Evolutionary conservation across 2,113 vertebrate genomes (phyloP).

Genomic region (Natator depressus): DNA sequence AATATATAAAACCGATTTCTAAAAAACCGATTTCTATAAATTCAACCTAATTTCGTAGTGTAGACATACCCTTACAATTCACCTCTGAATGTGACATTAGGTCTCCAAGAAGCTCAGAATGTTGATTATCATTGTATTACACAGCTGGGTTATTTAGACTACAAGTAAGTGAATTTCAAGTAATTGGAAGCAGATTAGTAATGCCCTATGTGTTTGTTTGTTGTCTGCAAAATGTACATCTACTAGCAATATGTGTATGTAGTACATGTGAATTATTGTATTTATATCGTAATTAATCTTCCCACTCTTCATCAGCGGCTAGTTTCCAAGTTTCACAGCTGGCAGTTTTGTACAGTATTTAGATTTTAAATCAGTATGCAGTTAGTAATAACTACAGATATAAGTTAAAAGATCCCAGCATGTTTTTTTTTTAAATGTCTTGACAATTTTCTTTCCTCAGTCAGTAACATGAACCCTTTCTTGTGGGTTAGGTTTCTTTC

Average conservation of each 20-base stretch:
- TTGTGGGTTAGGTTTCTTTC: slow-evolving; percentile 9
- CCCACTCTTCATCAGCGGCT: slow-evolving; percentile 2
- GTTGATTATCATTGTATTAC: not conserved
- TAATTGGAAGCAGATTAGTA: not conserved
- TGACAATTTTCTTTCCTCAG: slow-evolving; percentile 37
- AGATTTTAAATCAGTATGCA: slow-evolving; percentile 7
- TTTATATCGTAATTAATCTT: not conserved
- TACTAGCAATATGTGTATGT: not conserved
- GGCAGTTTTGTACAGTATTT: not conserved
- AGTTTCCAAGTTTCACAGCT: slow-evolving; percentile 26
- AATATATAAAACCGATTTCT: too few species aligned
- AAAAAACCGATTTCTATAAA: too few species aligned
- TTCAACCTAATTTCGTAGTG: too few species aligned
- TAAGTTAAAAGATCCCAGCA: slow-evolving; percentile 40
- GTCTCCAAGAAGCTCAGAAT: not conserved
- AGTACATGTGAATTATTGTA: rapidly evolving
- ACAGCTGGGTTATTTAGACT: not conserved
- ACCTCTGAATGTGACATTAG: not conserved
- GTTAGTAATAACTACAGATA: slow-evolving; percentile 33
- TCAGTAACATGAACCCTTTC: not conserved
- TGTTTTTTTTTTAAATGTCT: slow-evolving; percentile 36
- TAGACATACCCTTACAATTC: not conserved
- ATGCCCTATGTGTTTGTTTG: not conserved
- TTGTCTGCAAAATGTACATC: not conserved
- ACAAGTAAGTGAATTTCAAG: not conserved